phyloP scores from a whole-genome alignment of 2,113 vertebrate species.

The Lethenteron reissneri region DNA sequence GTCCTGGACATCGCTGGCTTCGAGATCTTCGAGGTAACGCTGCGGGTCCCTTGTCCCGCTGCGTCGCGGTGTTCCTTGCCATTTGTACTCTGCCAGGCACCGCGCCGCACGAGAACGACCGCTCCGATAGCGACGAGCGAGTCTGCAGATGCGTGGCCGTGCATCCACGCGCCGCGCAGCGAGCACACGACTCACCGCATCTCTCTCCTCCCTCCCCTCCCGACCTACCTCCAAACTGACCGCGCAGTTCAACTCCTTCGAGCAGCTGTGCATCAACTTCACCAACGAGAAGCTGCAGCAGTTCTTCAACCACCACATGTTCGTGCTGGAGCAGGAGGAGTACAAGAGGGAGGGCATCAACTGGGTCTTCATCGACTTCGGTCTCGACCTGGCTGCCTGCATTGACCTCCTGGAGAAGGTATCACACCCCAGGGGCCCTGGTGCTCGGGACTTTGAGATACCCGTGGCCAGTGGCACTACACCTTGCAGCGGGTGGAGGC shows the following conservation, averaged over 20 bases:
- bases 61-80: background rate
- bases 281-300: constrained; percentile 20
- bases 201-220: background rate
- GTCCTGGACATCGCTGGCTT: constrained; percentile 18
- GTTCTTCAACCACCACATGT: constrained; percentile 22
- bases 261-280: constrained; percentile 21
- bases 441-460: too few species aligned
- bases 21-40: constrained; percentile 18
- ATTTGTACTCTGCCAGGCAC: too few species aligned
- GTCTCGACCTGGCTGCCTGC: constrained; percentile 10
- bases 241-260: constrained; percentile 21
- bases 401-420: constrained; percentile 11
- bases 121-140: too few species aligned
- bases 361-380: constrained; percentile 9
- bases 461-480: too few species aligned
- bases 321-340: constrained; percentile 21
- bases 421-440: background rate
- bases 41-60: constrained; percentile 2
- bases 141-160: too few species aligned
- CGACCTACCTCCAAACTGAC: constrained; percentile 12
- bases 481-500: too few species aligned
- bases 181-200: too few species aligned
- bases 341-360: constrained; percentile 10
- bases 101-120: too few species aligned
- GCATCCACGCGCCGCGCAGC: too few species aligned